Evolutionary conservation across 2,797 vertebrate species (phyloP).

Genomic region (Steatocranus sp.): DNA sequence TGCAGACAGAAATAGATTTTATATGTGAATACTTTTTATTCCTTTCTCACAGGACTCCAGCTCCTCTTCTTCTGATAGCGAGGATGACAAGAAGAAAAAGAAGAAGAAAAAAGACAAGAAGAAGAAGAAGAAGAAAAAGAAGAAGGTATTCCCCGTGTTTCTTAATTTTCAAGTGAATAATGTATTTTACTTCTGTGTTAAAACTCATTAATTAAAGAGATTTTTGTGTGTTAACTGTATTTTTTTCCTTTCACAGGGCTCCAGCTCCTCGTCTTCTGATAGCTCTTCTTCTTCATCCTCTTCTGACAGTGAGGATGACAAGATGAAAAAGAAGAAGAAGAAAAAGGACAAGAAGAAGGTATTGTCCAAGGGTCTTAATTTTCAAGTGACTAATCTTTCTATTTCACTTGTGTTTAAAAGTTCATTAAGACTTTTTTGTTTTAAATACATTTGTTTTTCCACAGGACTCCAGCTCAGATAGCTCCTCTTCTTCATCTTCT

Average conservation of each 20-base stretch:
- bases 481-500: background rate
- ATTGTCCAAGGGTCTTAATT: background rate
- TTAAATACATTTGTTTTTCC: background rate
- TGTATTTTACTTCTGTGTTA: background rate
- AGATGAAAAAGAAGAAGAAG: slow-evolving; percentile 32
- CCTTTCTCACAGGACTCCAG: background rate
- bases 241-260: background rate
- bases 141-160: background rate
- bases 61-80: background rate
- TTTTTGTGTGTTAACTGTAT: background rate
- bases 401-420: background rate
- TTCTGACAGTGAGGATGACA: slow-evolving; percentile 41
- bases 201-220: background rate
- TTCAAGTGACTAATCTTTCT: background rate
- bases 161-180: background rate
- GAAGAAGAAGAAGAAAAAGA: background rate
- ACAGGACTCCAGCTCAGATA: slow-evolving; percentile 23
- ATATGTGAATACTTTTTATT: background rate
- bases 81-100: background rate
- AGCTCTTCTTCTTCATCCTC: background rate
- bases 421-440: background rate
- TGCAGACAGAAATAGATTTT: background rate
- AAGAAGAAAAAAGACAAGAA: background rate
- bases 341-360: slow-evolving; percentile 20
- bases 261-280: background rate